Evolutionary conservation across 2,797 vertebrate species (phyloP).

Genomic region (Ateles fusciceps): DNA sequence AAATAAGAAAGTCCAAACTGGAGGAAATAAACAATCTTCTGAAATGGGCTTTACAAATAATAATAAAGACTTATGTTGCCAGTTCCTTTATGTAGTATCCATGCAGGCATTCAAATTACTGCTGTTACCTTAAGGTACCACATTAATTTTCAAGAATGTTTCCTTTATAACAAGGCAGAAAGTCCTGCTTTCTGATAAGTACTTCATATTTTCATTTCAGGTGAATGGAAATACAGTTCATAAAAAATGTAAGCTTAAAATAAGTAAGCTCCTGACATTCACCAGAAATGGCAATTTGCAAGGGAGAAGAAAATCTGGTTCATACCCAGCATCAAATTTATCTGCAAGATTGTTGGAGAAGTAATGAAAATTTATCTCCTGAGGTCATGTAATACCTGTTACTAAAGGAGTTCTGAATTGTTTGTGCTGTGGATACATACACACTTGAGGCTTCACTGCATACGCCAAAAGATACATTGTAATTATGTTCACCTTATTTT

Average conservation of each 20-base stretch:
- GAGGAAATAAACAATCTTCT: slow-evolving; percentile 42
- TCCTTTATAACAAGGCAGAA: slow-evolving; percentile 46
- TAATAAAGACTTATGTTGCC: neutral
- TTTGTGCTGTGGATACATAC: neutral
- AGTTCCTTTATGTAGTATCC: slow-evolving; percentile 8
- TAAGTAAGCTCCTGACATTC: slow-evolving; percentile 59
- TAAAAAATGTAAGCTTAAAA: slow-evolving; percentile 64
- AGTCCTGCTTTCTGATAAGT: slow-evolving; percentile 9
- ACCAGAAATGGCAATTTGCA: slow-evolving; percentile 59
- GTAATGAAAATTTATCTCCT: slow-evolving; percentile 63
- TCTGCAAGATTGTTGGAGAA: slow-evolving; percentile 51
- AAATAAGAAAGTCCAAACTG: slow-evolving; percentile 12
- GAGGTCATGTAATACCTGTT: neutral
- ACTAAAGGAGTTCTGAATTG: slow-evolving; percentile 47
- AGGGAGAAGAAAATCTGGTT: slow-evolving; percentile 53
- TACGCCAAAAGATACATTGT: neutral
- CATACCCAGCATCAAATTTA: neutral
- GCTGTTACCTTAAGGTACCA: slow-evolving; percentile 34
- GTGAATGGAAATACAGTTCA: slow-evolving; percentile 56
- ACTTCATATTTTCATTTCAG: slow-evolving; percentile 48
- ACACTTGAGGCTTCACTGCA: neutral
- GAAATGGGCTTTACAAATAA: slow-evolving; percentile 51
- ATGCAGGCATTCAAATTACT: slow-evolving; percentile 25
- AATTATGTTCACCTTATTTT: slow-evolving; percentile 15
- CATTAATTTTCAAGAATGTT: slow-evolving; percentile 70